phyloP scores from a whole-genome alignment of 2,113 vertebrate species.

The Potamarius usumacintae region DNA sequence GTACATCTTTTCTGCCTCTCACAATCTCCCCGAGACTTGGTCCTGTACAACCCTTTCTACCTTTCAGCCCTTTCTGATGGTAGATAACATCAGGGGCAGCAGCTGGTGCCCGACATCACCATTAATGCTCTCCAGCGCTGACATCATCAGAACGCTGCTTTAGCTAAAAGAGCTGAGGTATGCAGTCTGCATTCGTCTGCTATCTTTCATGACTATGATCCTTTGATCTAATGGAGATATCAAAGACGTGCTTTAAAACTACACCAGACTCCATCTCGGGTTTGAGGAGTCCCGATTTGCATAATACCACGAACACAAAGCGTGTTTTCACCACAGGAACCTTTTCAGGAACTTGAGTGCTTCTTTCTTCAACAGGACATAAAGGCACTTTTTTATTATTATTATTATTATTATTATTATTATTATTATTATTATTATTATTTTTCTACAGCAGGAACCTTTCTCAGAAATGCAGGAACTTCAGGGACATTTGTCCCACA shows the following conservation, averaged over 20 bases:
- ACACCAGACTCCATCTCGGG: background rate
- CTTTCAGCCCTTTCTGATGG: too few species aligned
- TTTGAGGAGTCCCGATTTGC: background rate
- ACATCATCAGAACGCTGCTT: background rate
- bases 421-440: too few species aligned
- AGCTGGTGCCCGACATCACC: background rate
- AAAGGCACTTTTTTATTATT: background rate
- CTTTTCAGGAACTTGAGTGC: background rate
- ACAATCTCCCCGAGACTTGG: background rate
- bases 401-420: too few species aligned
- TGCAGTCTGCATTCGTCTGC: background rate
- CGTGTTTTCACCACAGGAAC: background rate
- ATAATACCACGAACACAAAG: background rate
- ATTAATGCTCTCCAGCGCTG: background rate
- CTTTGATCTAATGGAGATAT: background rate
- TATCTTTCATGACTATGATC: background rate
- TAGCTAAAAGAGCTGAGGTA: background rate
- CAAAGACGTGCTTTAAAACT: background rate
- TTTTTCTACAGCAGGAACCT: too few species aligned
- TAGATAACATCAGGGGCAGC: background rate
- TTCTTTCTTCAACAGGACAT: background rate
- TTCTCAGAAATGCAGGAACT: too few species aligned
- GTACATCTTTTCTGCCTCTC: background rate
- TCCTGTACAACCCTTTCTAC: background rate
- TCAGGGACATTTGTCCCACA: background rate